Conservation (phyloP, 2,113 vertebrate genomes). For the Manacus vitellinus region DNA sequence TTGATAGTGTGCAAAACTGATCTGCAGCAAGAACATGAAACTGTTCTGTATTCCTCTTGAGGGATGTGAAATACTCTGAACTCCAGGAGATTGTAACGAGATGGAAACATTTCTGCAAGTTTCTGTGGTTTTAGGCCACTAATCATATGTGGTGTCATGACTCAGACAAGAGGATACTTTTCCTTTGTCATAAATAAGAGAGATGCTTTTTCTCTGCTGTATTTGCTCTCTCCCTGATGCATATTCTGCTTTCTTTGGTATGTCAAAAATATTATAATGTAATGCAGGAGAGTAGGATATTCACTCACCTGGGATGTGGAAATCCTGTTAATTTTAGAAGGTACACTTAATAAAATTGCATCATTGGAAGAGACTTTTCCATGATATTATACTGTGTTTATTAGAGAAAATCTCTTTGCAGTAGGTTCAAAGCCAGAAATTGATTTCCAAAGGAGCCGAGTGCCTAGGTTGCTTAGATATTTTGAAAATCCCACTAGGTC, state of each 20-base stretch:
- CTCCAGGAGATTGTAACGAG: background rate
- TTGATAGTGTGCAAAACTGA: background rate
- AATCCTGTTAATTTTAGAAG: constrained; percentile 15
- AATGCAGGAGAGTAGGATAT: background rate
- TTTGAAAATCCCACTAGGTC: constrained; percentile 3
- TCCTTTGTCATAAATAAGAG: background rate
- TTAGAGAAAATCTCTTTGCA: constrained; percentile 20
- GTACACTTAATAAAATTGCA: background rate
- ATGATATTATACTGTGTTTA: background rate
- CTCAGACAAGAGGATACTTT: background rate
- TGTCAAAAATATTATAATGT: background rate
- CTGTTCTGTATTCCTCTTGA: background rate
- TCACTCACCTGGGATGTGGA: background rate
- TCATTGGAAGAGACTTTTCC: background rate
- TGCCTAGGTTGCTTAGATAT: background rate
- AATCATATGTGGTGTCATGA: background rate
- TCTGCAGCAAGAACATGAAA: background rate
- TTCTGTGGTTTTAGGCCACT: background rate
- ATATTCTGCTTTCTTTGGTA: background rate
- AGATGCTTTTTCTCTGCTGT: background rate
- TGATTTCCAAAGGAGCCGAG: background rate
- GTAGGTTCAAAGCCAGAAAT: constrained; percentile 33
- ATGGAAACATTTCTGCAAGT: background rate
- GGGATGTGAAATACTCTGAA: background rate
- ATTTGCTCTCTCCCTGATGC: background rate